Evolutionary conservation across 64 coral and sea anemone species (phyloP).

Genomic region (Stylophora pistillata): DNA sequence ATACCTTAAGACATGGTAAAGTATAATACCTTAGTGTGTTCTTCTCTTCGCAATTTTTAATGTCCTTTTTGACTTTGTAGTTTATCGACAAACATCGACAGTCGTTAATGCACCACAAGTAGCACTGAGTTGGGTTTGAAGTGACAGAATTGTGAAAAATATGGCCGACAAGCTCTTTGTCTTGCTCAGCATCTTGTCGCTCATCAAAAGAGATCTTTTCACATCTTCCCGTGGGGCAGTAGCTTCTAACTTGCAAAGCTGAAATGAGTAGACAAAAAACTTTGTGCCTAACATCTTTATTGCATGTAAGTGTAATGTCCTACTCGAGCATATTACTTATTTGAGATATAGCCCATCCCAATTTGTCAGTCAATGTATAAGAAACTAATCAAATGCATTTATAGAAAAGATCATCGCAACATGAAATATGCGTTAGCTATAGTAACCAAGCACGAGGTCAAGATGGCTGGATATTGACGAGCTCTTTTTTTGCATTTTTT

Average conservation of each 20-base stretch:
- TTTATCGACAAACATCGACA: slow-evolving; percentile 22
- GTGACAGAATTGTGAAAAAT: neutral
- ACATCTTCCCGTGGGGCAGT: neutral
- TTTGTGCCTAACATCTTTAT: no score
- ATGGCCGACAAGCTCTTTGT: slow-evolving; percentile 2
- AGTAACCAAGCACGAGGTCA: no score
- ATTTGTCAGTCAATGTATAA: no score
- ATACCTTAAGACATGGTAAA: neutral
- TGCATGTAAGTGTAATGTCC: no score
- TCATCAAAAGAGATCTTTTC: neutral
- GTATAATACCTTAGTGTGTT: neutral
- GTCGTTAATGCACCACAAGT: neutral
- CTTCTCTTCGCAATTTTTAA: neutral
- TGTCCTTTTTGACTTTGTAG: neutral
- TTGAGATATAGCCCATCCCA: no score
- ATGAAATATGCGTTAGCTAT: no score
- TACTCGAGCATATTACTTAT: no score
- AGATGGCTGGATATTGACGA: no score
- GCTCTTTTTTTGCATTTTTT: no score
- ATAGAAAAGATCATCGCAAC: no score
- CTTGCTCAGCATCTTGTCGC: neutral
- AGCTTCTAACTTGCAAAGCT: neutral
- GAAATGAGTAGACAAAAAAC: no score
- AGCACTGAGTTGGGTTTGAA: neutral
- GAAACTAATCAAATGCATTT: no score